phyloP scores from a whole-genome alignment of 2,797 vertebrate genomes.

The Echiichthys vipera region DNA sequence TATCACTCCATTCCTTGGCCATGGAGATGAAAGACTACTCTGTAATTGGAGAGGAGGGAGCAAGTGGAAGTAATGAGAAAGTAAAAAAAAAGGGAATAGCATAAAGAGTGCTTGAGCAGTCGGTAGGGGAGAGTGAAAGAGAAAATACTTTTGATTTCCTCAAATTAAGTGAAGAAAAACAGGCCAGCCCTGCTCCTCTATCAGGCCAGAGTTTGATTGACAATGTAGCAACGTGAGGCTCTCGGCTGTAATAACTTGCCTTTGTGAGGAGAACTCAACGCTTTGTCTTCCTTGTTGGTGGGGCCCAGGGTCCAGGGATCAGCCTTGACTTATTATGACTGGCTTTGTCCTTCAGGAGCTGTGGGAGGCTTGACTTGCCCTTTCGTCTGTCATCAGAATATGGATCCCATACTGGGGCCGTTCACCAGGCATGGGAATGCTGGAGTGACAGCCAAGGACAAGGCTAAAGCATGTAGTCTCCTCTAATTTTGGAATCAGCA shows the following conservation, averaged over 20 bases:
- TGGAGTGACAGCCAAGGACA: constrained; percentile 60
- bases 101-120: constrained; percentile 72
- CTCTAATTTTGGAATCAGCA: constrained; percentile 24
- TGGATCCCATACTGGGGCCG: constrained; percentile 67
- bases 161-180: constrained; percentile 84
- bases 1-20: constrained; percentile 86
- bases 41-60: constrained; percentile 84
- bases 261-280: constrained; percentile 72
- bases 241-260: constrained; percentile 80
- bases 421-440: constrained; percentile 60
- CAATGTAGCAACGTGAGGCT: constrained; percentile 78
- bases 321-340: constrained; percentile 81
- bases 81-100: constrained; percentile 61
- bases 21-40: constrained; percentile 84
- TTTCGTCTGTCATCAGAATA: constrained; percentile 76
- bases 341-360: constrained; percentile 79
- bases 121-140: constrained; percentile 72
- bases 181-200: constrained; percentile 57
- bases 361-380: constrained; percentile 79
- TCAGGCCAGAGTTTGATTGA: constrained; percentile 79
- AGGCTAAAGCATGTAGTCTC: constrained; percentile 34
- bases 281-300: constrained; percentile 78
- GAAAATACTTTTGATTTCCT: constrained; percentile 83
- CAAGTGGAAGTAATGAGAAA: constrained; percentile 83
- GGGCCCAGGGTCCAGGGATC: constrained; percentile 72